phyloP scores from a whole-genome alignment of 2,797 vertebrate species.

The Liasis olivaceus region DNA sequence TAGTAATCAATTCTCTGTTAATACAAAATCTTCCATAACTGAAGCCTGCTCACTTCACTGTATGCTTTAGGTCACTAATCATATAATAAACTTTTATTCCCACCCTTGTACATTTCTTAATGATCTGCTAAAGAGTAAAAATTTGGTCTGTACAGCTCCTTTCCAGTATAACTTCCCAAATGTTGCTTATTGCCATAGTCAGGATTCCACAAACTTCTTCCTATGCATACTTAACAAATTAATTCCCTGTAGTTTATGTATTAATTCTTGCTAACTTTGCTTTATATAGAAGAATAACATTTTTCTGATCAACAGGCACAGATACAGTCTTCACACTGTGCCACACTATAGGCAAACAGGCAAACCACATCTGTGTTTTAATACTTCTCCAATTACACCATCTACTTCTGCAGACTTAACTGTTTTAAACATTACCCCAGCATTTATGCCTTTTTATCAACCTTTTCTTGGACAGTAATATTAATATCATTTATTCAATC shows the following conservation, averaged over 20 bases:
- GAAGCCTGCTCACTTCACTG: too few relatives aligned
- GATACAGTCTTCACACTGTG: not conserved
- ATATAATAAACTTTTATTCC: too few relatives aligned
- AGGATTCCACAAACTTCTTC: not conserved
- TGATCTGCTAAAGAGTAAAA: too few relatives aligned
- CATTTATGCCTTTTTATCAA: not conserved
- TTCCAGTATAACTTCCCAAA: not conserved
- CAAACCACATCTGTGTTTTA: not conserved
- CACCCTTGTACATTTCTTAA: too few relatives aligned
- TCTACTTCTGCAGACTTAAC: not conserved
- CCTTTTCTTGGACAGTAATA: not conserved
- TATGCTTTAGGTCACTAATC: too few relatives aligned
- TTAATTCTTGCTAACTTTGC: not conserved
- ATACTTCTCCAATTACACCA: not conserved
- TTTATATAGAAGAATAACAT: not conserved
- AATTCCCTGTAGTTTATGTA: not conserved
- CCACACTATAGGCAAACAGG: not conserved
- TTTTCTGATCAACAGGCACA: not conserved
- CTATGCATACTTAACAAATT: not conserved
- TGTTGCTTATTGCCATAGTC: not conserved
- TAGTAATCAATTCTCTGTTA: too few relatives aligned
- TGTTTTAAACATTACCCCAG: not conserved
- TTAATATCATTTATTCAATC: not conserved
- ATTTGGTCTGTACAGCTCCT: too few relatives aligned
- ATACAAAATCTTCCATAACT: too few relatives aligned